Evolutionary conservation across 2,113 vertebrate species (phyloP), one percentile per base, ranked within the genome.

Genomic region (Cyprinodon brontotheroides): DNA sequence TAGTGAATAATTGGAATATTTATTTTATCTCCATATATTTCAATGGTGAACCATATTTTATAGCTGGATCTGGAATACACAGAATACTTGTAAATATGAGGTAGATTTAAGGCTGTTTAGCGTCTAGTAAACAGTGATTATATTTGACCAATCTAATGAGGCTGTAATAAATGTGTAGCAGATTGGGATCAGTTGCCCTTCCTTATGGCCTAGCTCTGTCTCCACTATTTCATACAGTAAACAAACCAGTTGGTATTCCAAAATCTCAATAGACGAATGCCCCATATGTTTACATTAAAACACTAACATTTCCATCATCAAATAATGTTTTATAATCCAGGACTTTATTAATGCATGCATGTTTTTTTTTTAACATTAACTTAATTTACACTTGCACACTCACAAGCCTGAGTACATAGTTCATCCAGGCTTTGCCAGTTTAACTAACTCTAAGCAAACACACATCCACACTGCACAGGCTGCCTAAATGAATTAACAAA

Each of bases 401-500:
- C 47, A 80, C 65, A 68, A 11, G 39, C 60, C 50, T 61, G 47
- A 43, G 47, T 70, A 45, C 15, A 72, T 74, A 83, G 69, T 80
- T 79, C 17, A 7, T 45, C 67, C n/a, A 7, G 48, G 57, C 68
- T 75, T 41, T 81, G 59, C 29, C 65, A 68, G 70, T 82, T 64
- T 76, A 73, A 86, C 75, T 71, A 63, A 83, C 72, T 70, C 50
- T 22, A 73, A 15, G 61, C 62, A 37, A 29, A 50, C 43, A 37
- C 61, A 57, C 61, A 69, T 65, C 75, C 63, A 72, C 50, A 4
- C 50, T 5, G 66, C 65, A 69, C 70, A 68, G 47, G 36, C 66
- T 4, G 37, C 61, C 75, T 79, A 86, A 91, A 79, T 77, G 70
- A 86, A 88, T 85, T 86, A 89, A 90, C 74, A 89, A 88, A 89